Evolutionary conservation across 2,113 vertebrate species (phyloP).

Genomic region (Maccullochella peelii): DNA sequence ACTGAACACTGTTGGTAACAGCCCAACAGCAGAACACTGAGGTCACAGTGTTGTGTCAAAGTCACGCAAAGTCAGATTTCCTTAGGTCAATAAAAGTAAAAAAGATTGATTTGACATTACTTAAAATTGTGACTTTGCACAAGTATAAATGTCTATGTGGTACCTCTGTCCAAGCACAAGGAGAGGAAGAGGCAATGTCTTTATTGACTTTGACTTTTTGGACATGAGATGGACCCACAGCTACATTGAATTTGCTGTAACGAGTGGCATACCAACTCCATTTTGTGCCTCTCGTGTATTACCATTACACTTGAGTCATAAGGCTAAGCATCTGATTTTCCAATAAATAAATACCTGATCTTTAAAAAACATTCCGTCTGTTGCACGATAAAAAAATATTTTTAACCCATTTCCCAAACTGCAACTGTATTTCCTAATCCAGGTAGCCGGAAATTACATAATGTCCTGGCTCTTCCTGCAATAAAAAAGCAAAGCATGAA

Average conservation of each 20-base stretch:
- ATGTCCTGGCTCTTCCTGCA: neutral
- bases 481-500: no score
- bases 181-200: neutral
- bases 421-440: neutral
- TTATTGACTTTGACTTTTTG: neutral
- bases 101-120: neutral
- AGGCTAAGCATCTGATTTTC: neutral
- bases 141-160: neutral
- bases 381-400: neutral
- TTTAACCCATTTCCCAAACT: neutral
- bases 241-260: neutral
- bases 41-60: constrained; percentile 1
- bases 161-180: neutral
- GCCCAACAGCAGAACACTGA: constrained; percentile 19
- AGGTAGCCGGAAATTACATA: neutral
- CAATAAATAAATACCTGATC: neutral
- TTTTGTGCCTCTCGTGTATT: neutral
- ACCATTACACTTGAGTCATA: no score
- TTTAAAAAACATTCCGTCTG: neutral
- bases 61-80: constrained; percentile 18
- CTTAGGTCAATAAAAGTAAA: constrained; percentile 8
- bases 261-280: neutral
- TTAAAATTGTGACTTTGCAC: constrained; percentile 1
- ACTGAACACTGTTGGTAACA: constrained; percentile 5
- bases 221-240: neutral